Conservation (phyloP, 2,113 vertebrate genomes). For the Menura novaehollandiae region DNA sequence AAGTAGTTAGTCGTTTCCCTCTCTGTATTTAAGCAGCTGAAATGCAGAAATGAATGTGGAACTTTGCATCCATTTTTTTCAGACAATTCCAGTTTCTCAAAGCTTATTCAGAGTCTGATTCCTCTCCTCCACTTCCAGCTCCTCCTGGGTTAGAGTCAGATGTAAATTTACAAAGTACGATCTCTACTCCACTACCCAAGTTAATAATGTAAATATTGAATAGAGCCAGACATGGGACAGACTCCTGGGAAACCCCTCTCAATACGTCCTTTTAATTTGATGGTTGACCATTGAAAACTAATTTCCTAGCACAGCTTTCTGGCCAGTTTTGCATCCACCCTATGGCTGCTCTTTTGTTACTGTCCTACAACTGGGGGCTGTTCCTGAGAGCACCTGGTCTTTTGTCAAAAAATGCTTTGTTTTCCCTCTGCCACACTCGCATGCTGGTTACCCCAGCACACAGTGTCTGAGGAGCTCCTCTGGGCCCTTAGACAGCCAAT, state of each 20-base stretch:
- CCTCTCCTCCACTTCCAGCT: neutral
- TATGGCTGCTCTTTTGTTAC: neutral
- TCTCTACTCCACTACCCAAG: neutral
- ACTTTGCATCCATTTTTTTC: neutral
- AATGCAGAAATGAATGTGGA: neutral
- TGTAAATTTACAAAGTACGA: neutral
- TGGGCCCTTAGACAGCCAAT: neutral
- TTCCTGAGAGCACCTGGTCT: slow-evolving; percentile 7
- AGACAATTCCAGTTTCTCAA: neutral
- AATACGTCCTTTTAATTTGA: neutral
- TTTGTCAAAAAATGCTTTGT: neutral
- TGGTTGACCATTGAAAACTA: neutral
- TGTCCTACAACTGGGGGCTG: neutral
- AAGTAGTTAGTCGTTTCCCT: neutral
- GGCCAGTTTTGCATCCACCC: slow-evolving; percentile 5
- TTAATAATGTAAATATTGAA: slow-evolving; percentile 10
- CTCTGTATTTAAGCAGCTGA: slow-evolving; percentile 5
- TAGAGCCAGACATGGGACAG: neutral
- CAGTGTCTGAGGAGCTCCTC: neutral
- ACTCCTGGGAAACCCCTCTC: neutral
- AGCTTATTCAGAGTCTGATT: neutral
- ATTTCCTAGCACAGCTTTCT: neutral
- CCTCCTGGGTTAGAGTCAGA: neutral
- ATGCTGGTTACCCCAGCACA: neutral
- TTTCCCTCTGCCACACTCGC: accelerated